Base-by-base conservation (phyloP, 2,113 vertebrate species). In the Hippocampus zosterae region DNA sequence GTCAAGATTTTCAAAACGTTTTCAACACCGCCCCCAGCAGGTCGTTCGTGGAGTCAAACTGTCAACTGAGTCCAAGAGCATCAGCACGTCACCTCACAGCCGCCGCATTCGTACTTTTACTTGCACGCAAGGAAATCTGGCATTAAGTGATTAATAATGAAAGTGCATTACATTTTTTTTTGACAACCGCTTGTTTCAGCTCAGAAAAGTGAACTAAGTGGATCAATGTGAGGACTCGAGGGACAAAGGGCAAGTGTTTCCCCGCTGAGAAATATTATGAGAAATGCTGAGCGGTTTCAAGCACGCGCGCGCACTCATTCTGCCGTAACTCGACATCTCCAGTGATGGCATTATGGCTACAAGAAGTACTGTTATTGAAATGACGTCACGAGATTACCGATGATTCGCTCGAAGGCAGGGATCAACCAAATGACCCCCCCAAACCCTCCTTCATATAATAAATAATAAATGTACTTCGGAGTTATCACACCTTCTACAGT, bases 11-110 rank as follows among this genome's bases (percentile, higher is more conserved):
- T 42, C 3, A 10, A 66, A 65, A 27, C 59, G 2, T 0, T 37
- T 25, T 40, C 68, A 71, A 79, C 77, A 84, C 78, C 79, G 76
- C 84, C 84, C 33, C 78, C 15, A 33, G 42, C 25, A 50, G 75
- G 48, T 19, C 10, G 40, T 8, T 12, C 33, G 50, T 12, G 23
- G 46, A 67, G 10, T 7, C 29, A n/a, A 29, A 60, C 5, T 33
- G 27, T 37, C 10, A 57, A 27, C 23, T 5, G 1, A 8, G 48
- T 18, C 9, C 52, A 55, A 18, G 56, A 6, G 12, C 56, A 15
- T 44, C 62, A 64, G 6, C 21, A 42, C 12, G 21, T 23, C 37
- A 25, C 62, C 62, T 64, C 61, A 8, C 56, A 59, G 27, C 23
- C 56, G 23, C 13, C 15, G 13, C 13, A 29, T 29, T 29, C 7